phyloP scores from a whole-genome alignment of 35 echinoderm and acorn worm genomes.

The Eucidaris tribuloides region DNA sequence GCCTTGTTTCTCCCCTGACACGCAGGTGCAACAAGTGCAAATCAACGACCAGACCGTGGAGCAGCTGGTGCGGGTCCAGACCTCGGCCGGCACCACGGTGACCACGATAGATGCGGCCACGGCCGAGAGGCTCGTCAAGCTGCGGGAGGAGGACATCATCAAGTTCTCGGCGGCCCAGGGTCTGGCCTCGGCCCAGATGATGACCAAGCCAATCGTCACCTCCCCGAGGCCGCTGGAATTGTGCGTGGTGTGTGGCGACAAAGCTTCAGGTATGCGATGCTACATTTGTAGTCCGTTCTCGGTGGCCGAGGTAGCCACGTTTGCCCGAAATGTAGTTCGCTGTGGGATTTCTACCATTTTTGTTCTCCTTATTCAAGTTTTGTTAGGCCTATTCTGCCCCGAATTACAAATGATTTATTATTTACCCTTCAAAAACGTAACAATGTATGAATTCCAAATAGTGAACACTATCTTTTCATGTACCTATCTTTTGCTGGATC shows the following conservation, averaged over 20 bases:
- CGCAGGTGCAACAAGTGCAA: conserved; percentile 86
- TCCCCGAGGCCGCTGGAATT: conserved; percentile 73
- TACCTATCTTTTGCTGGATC: too few relatives aligned
- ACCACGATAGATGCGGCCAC: conserved; percentile 57
- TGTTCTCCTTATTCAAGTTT: too few relatives aligned
- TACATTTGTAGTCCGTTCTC: too few relatives aligned
- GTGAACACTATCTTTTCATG: too few relatives aligned
- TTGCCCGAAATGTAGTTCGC: too few relatives aligned
- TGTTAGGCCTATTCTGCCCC: too few relatives aligned
- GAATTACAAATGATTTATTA: too few relatives aligned
- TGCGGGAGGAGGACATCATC: conserved; percentile 70
- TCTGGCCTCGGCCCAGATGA: conserved; percentile 51
- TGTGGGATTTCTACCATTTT: too few relatives aligned
- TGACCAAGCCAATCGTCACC: conserved; percentile 22
- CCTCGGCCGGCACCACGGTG: conserved; percentile 44
- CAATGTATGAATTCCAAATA: too few relatives aligned
- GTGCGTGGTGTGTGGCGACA: conserved; percentile 98
- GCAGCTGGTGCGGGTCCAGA: conserved; percentile 75
- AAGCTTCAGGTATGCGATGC: conserved; percentile 86
- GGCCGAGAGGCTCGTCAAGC: conserved; percentile 63
- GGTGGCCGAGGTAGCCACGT: too few relatives aligned
- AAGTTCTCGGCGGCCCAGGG: conserved; percentile 22
- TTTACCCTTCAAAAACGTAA: too few relatives aligned
- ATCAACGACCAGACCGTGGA: conserved; percentile 96
- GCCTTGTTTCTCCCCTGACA: too few relatives aligned